Percentiles rank a stretch among this genome's conserved stretches.
Evolutionary conservation across 2,113 vertebrate genomes (phyloP).

Genomic region (Alethe castanea): DNA sequence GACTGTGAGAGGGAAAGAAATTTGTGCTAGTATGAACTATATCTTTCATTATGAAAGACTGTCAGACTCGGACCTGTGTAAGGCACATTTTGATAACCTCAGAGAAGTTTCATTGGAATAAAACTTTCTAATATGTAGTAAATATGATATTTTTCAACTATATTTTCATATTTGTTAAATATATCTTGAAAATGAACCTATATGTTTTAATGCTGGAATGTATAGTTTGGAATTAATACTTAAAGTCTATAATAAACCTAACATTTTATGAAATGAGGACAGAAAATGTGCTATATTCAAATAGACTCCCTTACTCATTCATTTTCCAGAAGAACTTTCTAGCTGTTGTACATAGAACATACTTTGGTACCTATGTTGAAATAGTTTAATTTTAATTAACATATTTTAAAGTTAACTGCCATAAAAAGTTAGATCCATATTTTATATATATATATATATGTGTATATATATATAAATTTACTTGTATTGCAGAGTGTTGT

Average conservation of each 20-base stretch:
- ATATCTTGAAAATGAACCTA: not conserved
- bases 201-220: not conserved
- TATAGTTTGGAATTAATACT: not conserved
- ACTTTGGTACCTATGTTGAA: not conserved
- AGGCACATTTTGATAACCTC: not conserved
- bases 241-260: not conserved
- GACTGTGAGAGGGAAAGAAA: not conserved
- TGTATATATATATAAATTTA: too few species aligned
- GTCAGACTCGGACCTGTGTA: not conserved
- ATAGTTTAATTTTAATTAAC: not conserved
- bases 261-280: not conserved
- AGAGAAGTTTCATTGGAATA: not conserved
- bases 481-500: not conserved
- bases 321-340: not conserved
- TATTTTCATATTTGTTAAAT: not conserved
- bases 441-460: not conserved
- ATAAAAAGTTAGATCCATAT: not conserved
- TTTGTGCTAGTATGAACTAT: not conserved
- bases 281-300: not conserved
- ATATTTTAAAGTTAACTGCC: not conserved
- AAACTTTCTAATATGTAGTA: not conserved
- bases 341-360: not conserved
- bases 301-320: not conserved
- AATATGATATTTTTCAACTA: not conserved
- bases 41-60: not conserved